Conservation (phyloP, 1,140 invertebrate genomes). For the Calephelis nemesis region DNA sequence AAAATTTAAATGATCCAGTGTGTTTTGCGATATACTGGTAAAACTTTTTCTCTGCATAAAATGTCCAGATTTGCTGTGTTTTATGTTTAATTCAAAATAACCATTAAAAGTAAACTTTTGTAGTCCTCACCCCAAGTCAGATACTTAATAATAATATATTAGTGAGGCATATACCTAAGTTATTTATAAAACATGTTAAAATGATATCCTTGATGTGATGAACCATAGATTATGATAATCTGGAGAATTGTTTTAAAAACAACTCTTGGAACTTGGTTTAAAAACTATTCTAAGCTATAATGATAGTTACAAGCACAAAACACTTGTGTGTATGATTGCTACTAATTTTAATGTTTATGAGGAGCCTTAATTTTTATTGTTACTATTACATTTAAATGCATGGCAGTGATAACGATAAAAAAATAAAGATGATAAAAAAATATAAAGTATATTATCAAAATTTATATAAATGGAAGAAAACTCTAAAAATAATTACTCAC, state of each 20-base stretch:
- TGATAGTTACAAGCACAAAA: not conserved
- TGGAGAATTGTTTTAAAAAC: conserved; percentile 1
- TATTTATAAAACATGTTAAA: not conserved
- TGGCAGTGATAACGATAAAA: not conserved
- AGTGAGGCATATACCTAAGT: too few species aligned
- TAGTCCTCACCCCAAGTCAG: too few species aligned
- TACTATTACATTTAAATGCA: not conserved
- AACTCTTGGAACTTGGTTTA: not conserved
- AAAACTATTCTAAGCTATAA: not conserved
- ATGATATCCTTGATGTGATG: conserved; percentile 1
- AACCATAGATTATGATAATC: not conserved
- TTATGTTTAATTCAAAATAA: too few species aligned
- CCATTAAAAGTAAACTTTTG: too few species aligned
- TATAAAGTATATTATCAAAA: not conserved
- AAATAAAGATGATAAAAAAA: not conserved
- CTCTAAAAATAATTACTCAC: not conserved
- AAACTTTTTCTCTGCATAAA: too few species aligned
- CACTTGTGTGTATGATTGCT: conserved; percentile 1
- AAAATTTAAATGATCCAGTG: too few species aligned
- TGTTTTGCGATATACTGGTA: too few species aligned
- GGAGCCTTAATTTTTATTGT: not conserved
- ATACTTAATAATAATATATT: too few species aligned
- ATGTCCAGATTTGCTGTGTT: too few species aligned
- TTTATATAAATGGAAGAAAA: not conserved
- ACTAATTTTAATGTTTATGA: not conserved